phyloP scores from a whole-genome alignment of 2,113 vertebrate genomes.

The Emberiza fucata region DNA sequence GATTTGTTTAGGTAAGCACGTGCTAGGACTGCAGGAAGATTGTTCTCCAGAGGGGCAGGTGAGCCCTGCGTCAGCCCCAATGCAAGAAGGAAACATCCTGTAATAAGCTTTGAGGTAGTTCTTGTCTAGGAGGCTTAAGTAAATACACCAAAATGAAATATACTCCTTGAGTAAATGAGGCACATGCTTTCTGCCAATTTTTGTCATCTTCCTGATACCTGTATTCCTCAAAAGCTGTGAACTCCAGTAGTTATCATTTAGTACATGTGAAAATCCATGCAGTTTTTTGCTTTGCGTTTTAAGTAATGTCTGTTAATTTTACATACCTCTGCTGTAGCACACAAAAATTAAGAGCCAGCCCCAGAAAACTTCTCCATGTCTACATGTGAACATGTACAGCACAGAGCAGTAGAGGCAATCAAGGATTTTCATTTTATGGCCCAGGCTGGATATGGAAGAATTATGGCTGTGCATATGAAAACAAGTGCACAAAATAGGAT shows the following conservation, averaged over 20 bases:
- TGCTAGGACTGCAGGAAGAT: neutral
- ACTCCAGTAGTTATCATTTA: neutral
- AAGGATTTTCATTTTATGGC: neutral
- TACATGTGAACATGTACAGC: neutral
- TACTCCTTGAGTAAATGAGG: neutral
- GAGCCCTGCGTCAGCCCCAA: neutral
- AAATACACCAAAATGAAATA: neutral
- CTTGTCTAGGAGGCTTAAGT: neutral
- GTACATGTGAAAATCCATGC: neutral
- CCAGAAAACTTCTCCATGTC: neutral
- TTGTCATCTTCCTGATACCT: neutral
- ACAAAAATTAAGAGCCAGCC: neutral
- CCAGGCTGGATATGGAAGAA: neutral
- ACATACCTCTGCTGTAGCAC: neutral
- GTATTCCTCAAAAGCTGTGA: neutral
- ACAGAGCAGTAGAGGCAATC: neutral
- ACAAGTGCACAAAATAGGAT: constrained; percentile 17
- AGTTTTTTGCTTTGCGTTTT: neutral
- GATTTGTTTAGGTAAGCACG: neutral
- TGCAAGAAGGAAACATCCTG: neutral
- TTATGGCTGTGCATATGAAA: neutral
- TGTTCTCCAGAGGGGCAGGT: neutral
- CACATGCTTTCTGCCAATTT: neutral
- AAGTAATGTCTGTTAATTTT: neutral
- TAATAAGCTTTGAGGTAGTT: neutral